These are phyloP conservation scores for Anthoscopus minutus DNA, from an alignment of 2,113 vertebrate genomes.

Conservation along the genomic window DNA sequence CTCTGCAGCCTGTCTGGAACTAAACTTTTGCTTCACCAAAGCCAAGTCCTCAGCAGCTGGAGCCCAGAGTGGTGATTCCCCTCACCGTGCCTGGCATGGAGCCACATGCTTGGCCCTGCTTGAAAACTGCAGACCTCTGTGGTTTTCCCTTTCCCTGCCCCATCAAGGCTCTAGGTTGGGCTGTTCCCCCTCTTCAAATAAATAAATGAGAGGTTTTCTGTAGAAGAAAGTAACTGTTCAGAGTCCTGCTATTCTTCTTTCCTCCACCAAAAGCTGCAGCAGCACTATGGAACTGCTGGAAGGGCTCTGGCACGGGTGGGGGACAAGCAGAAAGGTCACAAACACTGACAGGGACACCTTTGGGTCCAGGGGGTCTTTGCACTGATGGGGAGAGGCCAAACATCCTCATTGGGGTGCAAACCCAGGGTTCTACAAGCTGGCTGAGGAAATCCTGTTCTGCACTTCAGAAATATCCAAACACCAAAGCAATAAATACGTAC, in stretches of 20 bases:
- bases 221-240: background rate
- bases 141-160: background rate
- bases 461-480: background rate
- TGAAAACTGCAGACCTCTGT: background rate
- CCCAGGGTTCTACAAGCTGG: background rate
- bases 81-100: background rate
- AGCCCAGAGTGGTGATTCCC: background rate
- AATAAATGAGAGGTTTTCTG: background rate
- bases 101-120: background rate
- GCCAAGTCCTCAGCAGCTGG: background rate
- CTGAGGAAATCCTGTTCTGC: background rate
- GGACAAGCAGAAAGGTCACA: background rate
- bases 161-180: background rate
- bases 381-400: background rate
- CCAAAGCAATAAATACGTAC: background rate
- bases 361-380: background rate
- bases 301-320: background rate
- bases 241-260: background rate
- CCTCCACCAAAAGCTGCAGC: background rate
- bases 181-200: background rate
- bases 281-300: rapidly evolving
- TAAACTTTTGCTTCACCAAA: background rate
- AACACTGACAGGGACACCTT: background rate
- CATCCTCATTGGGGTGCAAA: rapidly evolving
- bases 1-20: background rate